Conservation (phyloP, 2,797 vertebrate genomes). For the Calcarius lapponicus region DNA sequence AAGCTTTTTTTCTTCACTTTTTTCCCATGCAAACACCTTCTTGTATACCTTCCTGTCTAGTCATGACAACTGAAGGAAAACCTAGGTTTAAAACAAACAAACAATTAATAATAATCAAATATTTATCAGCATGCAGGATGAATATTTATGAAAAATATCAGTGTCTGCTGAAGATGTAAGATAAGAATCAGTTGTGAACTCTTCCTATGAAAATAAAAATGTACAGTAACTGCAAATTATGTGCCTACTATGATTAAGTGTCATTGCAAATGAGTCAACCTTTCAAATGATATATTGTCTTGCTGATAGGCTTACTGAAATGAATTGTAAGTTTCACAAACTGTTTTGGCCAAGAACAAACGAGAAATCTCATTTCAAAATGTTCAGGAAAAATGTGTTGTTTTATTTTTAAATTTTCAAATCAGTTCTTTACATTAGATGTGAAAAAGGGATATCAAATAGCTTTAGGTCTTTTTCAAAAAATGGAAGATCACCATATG, state of each 20-base stretch:
- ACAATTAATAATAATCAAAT: slow-evolving; percentile 54
- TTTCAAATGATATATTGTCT: neutral
- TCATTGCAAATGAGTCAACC: neutral
- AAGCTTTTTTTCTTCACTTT: neutral
- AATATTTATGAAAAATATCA: slow-evolving; percentile 47
- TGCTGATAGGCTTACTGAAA: neutral
- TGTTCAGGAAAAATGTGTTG: neutral
- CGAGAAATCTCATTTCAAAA: neutral
- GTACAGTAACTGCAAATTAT: neutral
- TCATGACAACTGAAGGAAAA: slow-evolving; percentile 4
- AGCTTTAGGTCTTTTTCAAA: neutral
- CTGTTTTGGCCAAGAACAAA: neutral
- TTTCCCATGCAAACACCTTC: neutral
- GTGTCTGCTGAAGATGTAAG: neutral
- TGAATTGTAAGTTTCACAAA: neutral
- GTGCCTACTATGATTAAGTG: neutral
- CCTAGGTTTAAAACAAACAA: slow-evolving; percentile 24
- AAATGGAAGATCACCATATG: neutral
- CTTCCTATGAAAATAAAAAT: neutral
- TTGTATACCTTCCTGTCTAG: neutral
- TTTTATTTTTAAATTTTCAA: neutral
- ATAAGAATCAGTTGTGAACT: neutral
- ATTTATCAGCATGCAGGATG: slow-evolving; percentile 20
- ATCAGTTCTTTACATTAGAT: neutral
- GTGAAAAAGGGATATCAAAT: neutral